Conservation (phyloP, 1,140 invertebrate species). For the Hydropsyche tenuis region DNA sequence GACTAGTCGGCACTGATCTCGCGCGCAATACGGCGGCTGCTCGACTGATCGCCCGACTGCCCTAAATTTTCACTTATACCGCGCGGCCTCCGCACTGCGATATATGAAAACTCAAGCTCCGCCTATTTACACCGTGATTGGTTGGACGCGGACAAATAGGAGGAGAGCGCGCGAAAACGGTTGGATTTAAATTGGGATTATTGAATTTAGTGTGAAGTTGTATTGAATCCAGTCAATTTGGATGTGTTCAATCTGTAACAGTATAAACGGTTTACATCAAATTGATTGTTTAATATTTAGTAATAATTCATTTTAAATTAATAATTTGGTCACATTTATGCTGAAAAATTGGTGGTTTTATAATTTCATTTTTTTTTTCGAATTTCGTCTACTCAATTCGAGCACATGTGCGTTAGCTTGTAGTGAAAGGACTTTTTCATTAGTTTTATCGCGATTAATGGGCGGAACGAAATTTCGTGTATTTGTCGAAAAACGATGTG, state of each 20-base stretch:
- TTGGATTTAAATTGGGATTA: too few relatives aligned
- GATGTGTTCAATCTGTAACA: too few relatives aligned
- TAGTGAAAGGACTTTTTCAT: slow-evolving; percentile 12
- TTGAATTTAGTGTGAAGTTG: too few relatives aligned
- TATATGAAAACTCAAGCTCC: slow-evolving; percentile 66
- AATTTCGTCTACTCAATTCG: too few relatives aligned
- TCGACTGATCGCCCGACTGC: slow-evolving; percentile 59
- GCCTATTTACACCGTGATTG: slow-evolving; percentile 57
- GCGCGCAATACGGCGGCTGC: slow-evolving; percentile 37
- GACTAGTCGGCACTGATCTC: slow-evolving; percentile 39
- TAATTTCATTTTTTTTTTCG: too few relatives aligned
- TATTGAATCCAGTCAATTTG: too few relatives aligned
- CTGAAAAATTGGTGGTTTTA: too few relatives aligned
- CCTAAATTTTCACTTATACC: slow-evolving; percentile 65
- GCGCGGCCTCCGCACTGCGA: slow-evolving; percentile 60
- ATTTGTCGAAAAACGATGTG: slow-evolving; percentile 14
- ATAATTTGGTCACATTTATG: too few relatives aligned
- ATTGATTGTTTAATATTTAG: too few relatives aligned
- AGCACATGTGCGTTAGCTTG: neutral
- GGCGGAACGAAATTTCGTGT: slow-evolving; percentile 19
- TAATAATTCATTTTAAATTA: too few relatives aligned
- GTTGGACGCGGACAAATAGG: slow-evolving; percentile 56
- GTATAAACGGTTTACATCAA: too few relatives aligned
- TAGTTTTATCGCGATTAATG: slow-evolving; percentile 17
- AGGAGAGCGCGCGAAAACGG: slow-evolving; percentile 58